Evolutionary conservation across 1,140 invertebrate genomes (phyloP).

Genomic region (Sinonovacula constricta): DNA sequence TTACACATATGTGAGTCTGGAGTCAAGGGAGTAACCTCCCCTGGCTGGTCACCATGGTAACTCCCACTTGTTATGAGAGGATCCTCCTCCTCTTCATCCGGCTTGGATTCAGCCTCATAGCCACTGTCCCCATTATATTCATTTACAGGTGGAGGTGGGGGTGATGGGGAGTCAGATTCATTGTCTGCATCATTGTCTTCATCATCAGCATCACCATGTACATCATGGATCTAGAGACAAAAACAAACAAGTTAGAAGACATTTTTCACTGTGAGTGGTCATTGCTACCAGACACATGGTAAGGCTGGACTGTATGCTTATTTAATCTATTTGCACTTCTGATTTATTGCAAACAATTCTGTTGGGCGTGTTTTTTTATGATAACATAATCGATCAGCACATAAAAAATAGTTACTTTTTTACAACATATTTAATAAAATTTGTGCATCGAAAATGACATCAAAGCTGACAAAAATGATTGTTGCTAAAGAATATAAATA

Average conservation of each 20-base stretch:
- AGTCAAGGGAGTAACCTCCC: slow-evolving; percentile 2
- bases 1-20: no score
- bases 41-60: slow-evolving; percentile 6
- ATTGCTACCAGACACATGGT: background rate
- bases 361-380: no score
- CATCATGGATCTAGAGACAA: background rate
- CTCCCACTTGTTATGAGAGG: slow-evolving; percentile 34
- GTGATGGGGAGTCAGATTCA: slow-evolving; percentile 38
- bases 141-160: slow-evolving; percentile 37
- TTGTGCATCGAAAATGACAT: no score
- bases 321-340: background rate
- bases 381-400: no score
- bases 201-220: slow-evolving; percentile 39
- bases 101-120: slow-evolving; percentile 69
- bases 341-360: no score
- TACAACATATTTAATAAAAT: no score
- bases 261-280: background rate
- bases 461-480: no score
- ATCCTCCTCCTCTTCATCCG: slow-evolving; percentile 65
- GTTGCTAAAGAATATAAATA: no score
- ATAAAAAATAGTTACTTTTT: no score
- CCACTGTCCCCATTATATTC: slow-evolving; percentile 69
- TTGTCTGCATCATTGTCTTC: slow-evolving; percentile 50
- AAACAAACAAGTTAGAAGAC: background rate
- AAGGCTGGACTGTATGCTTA: background rate